Evolutionary conservation across 2,797 vertebrate species (phyloP).

Genomic region (Anniella stebbinsi): DNA sequence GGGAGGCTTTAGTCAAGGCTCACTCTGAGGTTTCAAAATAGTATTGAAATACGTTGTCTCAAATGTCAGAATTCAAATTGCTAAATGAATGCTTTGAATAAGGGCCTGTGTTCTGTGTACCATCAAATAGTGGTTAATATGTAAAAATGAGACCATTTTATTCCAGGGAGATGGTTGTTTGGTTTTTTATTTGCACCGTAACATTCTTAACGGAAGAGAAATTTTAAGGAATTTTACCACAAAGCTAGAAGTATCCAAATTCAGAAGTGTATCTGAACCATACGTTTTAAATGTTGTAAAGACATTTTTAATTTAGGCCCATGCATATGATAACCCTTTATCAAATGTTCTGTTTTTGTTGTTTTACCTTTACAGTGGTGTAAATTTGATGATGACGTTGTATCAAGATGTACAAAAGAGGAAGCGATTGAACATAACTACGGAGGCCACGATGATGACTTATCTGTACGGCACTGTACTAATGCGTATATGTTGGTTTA

Average conservation of each 20-base stretch:
- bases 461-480: conserved; percentile 98
- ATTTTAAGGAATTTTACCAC: neutral
- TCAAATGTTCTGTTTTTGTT: neutral
- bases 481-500: conserved; percentile 99
- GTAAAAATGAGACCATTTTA: neutral
- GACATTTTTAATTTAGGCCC: neutral
- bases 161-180: neutral
- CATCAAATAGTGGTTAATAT: neutral
- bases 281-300: neutral
- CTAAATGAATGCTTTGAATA: neutral
- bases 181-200: neutral
- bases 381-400: conserved; percentile 98
- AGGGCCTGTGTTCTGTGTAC: neutral
- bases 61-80: neutral
- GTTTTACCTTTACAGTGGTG: conserved; percentile 87
- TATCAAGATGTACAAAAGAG: conserved; percentile 97
- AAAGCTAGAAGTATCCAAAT: neutral
- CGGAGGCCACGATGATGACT: conserved; percentile 95
- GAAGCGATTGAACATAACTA: conserved; percentile 99
- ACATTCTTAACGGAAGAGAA: neutral
- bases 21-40: neutral
- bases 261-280: neutral
- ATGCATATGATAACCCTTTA: neutral
- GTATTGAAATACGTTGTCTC: neutral
- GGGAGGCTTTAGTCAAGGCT: neutral